Evolutionary conservation across 2,797 vertebrate species (phyloP).

Genomic region (Spinus pinus): DNA sequence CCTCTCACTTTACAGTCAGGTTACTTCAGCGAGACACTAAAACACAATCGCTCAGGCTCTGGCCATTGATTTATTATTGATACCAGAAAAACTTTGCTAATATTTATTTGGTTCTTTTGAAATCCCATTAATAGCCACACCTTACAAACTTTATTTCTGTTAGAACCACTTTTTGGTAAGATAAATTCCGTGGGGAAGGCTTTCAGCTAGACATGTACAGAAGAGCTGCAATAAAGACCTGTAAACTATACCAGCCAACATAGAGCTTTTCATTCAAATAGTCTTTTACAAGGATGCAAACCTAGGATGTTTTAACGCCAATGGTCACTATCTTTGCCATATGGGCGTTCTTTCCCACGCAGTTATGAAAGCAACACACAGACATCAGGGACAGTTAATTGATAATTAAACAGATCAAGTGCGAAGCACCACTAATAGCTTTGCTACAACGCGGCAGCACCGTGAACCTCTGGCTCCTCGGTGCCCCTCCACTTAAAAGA

Average conservation of each 20-base stretch:
- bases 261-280: background rate
- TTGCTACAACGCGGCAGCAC: background rate
- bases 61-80: fast-evolving
- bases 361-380: fast-evolving
- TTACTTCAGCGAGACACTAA: background rate
- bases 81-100: background rate
- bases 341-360: fast-evolving
- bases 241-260: background rate
- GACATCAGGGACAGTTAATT: fast-evolving
- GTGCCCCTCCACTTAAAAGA: background rate
- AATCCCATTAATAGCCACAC: background rate
- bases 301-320: background rate
- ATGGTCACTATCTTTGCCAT: background rate
- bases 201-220: background rate
- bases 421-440: background rate
- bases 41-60: fast-evolving
- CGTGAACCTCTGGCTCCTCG: background rate
- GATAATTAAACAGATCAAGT: fast-evolving
- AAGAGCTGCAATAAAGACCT: background rate
- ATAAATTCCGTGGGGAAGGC: background rate
- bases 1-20: background rate
- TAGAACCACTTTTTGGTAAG: background rate
- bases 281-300: background rate
- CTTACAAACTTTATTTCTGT: background rate
- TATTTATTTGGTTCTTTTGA: background rate